These are phyloP conservation scores for Ibidorhyncha struthersii DNA, from an alignment of 2,113 vertebrate species.

Conservation along the genomic window DNA sequence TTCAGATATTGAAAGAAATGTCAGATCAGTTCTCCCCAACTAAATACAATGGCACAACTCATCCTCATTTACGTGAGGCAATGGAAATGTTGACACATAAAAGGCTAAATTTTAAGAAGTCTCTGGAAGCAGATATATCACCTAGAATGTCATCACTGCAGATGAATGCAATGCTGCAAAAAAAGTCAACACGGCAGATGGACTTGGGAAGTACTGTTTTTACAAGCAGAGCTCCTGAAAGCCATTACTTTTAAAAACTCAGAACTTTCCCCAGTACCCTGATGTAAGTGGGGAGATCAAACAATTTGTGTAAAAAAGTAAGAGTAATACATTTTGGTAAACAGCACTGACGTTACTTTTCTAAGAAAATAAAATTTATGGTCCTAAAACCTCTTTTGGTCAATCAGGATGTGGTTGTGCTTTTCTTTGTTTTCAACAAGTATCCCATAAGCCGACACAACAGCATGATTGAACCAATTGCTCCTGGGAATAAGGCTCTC, in stretches of 20 bases:
- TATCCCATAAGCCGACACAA: not conserved
- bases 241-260: not conserved
- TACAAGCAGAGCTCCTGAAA: not conserved
- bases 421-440: slow-evolving; percentile 17
- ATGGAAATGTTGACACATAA: slow-evolving; percentile 38
- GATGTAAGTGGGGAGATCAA: not conserved
- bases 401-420: not conserved
- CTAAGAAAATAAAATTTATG: not conserved
- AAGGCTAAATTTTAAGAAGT: slow-evolving; percentile 27
- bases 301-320: not conserved
- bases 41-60: not conserved
- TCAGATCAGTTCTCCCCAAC: not conserved
- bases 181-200: accelerated
- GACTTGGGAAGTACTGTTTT: not conserved
- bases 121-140: slow-evolving; percentile 29
- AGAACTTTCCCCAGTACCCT: not conserved
- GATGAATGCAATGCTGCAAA: not conserved
- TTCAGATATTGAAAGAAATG: slow-evolving; percentile 6
- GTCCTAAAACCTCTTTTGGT: not conserved
- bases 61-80: not conserved
- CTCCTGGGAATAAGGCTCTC: not conserved
- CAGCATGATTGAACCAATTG: not conserved
- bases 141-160: slow-evolving; percentile 4
- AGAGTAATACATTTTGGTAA: not conserved
- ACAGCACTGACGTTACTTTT: not conserved